Percentiles rank a stretch among this genome's conserved stretches.
phyloP scores from a whole-genome alignment of 2,888 invertebrate species.

The Balanococcus diminutus region DNA sequence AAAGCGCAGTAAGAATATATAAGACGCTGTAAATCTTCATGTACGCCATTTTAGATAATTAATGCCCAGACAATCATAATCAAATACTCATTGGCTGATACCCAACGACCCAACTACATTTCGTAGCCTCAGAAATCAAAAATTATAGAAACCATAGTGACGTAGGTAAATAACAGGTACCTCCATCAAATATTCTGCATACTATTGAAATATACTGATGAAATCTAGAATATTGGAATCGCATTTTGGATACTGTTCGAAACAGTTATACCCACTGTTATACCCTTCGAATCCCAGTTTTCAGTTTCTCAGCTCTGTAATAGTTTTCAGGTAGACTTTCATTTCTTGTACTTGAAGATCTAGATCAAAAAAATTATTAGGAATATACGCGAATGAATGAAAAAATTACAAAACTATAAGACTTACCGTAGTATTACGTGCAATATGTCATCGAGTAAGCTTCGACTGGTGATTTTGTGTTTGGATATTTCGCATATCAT shows the following conservation, averaged over 20 bases:
- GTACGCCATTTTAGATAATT: too few species aligned
- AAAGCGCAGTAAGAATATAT: too few species aligned
- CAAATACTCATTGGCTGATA: too few species aligned
- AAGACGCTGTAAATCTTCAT: too few species aligned
- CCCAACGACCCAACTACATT: too few species aligned
- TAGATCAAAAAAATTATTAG: neutral
- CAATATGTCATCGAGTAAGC: conserved; percentile 28
- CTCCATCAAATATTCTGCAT: neutral
- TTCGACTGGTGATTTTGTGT: neutral
- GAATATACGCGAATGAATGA: too few species aligned
- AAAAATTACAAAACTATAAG: too few species aligned
- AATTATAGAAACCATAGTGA: conserved; percentile 26
- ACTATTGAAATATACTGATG: conserved; percentile 2
- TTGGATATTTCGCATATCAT: conserved; percentile 71
- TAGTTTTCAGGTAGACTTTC: conserved; percentile 43
- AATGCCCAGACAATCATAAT: too few species aligned
- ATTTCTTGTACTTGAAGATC: conserved; percentile 32
- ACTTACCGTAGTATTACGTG: conserved; percentile 39
- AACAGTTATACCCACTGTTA: conserved; percentile 32
- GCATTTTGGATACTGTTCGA: conserved; percentile 19
- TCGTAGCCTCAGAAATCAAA: too few species aligned
- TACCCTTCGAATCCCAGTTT: neutral
- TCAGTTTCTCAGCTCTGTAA: conserved; percentile 38
- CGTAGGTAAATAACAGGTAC: neutral
- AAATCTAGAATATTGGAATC: conserved; percentile 22